Conservation (phyloP, 2,113 vertebrate species). For the Sarotherodon lohbergeri region DNA sequence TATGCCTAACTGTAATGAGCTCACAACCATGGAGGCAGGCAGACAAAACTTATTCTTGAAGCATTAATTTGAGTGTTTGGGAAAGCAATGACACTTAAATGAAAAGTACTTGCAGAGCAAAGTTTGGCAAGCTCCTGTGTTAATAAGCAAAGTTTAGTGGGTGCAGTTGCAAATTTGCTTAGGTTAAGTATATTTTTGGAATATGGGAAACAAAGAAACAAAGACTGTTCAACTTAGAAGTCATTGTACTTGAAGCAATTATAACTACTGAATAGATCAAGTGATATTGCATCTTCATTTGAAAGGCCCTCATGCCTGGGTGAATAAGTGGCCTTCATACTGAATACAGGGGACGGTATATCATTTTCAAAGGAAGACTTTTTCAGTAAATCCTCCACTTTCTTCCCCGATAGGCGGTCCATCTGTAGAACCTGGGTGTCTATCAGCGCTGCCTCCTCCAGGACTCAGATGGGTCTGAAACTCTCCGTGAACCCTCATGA, state of each 20-base stretch:
- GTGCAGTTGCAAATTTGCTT: background rate
- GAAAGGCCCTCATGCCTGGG: background rate
- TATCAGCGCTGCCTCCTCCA: conserved; percentile 40
- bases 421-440: conserved; percentile 17
- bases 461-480: conserved; percentile 47
- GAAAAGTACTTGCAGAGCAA: background rate
- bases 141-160: background rate
- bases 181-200: background rate
- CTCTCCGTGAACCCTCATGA: conserved; percentile 66
- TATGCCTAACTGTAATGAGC: background rate
- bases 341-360: background rate
- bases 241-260: conserved; percentile 20
- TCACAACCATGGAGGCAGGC: background rate
- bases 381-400: conserved; percentile 22
- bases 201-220: background rate
- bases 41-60: background rate
- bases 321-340: conserved; percentile 38
- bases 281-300: conserved; percentile 33
- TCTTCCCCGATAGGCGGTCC: conserved; percentile 3
- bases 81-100: background rate
- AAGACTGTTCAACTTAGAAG: background rate
- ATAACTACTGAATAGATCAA: conserved; percentile 25
- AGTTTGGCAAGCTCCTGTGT: background rate
- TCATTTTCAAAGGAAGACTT: conserved; percentile 31
- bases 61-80: background rate